Evolutionary conservation across 2,797 vertebrate genomes (phyloP).

Genomic region (Diplodus sargus): DNA sequence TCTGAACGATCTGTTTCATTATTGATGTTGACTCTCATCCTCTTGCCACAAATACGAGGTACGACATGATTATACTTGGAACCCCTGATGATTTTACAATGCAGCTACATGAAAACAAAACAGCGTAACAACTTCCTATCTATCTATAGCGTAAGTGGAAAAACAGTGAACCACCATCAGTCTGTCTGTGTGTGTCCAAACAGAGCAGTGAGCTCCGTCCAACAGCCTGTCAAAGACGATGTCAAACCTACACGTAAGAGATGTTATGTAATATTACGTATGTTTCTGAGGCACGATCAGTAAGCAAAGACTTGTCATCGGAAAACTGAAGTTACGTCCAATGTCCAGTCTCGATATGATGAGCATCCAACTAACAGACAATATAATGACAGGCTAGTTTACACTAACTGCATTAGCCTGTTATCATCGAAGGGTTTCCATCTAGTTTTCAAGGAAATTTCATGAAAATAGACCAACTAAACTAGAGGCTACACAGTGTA

Average conservation of each 20-base stretch:
- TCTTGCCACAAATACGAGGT: not conserved
- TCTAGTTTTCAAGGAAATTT: too few relatives aligned
- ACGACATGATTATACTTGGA: slow-evolving; percentile 22
- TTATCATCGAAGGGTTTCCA: too few relatives aligned
- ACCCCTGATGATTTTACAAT: slow-evolving; percentile 53
- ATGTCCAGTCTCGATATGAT: not conserved
- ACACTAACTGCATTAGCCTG: not conserved
- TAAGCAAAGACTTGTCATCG: not conserved
- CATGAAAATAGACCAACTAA: too few relatives aligned
- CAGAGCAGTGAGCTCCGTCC: not conserved
- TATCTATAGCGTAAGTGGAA: slow-evolving; percentile 40
- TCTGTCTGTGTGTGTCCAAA: not conserved
- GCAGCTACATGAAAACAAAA: slow-evolving; percentile 43
- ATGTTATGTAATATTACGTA: not conserved
- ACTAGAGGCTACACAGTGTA: too few relatives aligned
- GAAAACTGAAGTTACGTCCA: not conserved
- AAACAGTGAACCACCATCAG: slow-evolving; percentile 41
- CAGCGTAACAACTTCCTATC: slow-evolving; percentile 31
- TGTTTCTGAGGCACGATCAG: not conserved
- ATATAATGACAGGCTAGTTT: not conserved
- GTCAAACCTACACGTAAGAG: not conserved
- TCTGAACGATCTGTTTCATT: slow-evolving; percentile 6
- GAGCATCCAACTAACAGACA: not conserved
- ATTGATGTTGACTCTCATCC: slow-evolving; percentile 18
- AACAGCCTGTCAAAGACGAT: slow-evolving; percentile 9